Conservation (phyloP, 2,797 vertebrate genomes). For the Spea hammondii region DNA sequence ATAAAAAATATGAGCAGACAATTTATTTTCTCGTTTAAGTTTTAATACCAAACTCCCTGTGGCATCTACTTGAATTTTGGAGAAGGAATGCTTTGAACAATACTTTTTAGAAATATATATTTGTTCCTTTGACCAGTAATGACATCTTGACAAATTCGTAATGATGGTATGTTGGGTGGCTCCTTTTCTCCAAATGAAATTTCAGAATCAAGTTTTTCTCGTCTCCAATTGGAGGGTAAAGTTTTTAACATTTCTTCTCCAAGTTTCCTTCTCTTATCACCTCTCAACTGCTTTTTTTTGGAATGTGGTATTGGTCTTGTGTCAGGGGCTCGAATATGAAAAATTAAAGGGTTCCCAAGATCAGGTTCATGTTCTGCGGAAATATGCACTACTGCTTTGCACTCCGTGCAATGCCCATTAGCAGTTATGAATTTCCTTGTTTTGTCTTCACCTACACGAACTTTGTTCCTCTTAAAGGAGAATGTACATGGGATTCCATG, state of each 20-base stretch:
- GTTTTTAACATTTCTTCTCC: conserved; percentile 4
- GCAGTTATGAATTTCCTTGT: conserved; percentile 5
- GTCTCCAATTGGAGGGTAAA: conserved; percentile 5
- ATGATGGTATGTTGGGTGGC: conserved; percentile 8
- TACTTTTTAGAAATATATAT: conserved; percentile 3
- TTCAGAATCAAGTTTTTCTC: conserved; percentile 5
- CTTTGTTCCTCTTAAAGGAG: conserved; percentile 3
- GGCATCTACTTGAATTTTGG: background rate
- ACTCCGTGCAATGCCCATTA: background rate
- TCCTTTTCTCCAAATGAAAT: conserved; percentile 13
- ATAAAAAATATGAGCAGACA: too few relatives aligned
- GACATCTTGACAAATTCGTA: background rate
- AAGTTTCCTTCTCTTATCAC: conserved; percentile 11
- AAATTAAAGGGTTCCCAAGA: background rate
- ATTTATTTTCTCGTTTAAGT: background rate
- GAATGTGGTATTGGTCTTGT: background rate
- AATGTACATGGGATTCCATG: conserved; percentile 8
- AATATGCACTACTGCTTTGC: conserved; percentile 5
- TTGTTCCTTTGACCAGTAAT: conserved; percentile 9
- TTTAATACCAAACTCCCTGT: conserved; percentile 3
- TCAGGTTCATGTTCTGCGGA: background rate
- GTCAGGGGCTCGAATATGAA: background rate
- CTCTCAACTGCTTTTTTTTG: conserved; percentile 9
- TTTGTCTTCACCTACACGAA: background rate
- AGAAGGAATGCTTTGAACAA: background rate